Percentiles rank a stretch among this genome's conserved stretches.
These are phyloP conservation scores for Parasteatoda lunata DNA, from an alignment of 2,888 invertebrate species.

Conservation along the genomic window DNA sequence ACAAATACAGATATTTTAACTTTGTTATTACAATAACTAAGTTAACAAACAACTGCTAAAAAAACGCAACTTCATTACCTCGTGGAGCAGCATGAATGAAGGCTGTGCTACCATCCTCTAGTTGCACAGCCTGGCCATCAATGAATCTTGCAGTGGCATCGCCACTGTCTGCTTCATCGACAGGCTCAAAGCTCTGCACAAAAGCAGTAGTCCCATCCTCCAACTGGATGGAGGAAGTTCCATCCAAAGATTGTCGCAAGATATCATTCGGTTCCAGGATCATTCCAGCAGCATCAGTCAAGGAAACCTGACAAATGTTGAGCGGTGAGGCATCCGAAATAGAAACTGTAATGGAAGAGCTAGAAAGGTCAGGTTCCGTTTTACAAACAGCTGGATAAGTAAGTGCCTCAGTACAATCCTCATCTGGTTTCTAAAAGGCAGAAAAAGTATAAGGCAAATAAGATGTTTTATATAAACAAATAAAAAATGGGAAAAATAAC, in stretches of 20 bases:
- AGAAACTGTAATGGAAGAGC: slow-evolving; percentile 38
- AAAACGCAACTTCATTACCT: slow-evolving; percentile 15
- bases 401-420: slow-evolving; percentile 17
- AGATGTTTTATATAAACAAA: not conserved
- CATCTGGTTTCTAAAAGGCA: slow-evolving; percentile 49
- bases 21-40: too few relatives aligned
- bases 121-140: slow-evolving; percentile 73
- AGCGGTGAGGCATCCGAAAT: slow-evolving; percentile 33
- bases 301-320: slow-evolving; percentile 56
- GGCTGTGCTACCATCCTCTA: slow-evolving; percentile 75
- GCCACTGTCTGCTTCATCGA: slow-evolving; percentile 53
- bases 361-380: slow-evolving; percentile 8
- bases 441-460: not conserved
- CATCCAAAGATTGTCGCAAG: slow-evolving; percentile 16
- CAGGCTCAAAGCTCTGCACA: slow-evolving; percentile 51
- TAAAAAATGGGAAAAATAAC: not conserved
- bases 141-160: slow-evolving; percentile 57
- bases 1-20: too few relatives aligned
- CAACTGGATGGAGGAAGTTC: slow-evolving; percentile 42
- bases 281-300: slow-evolving; percentile 61
- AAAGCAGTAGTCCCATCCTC: slow-evolving; percentile 60
- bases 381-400: slow-evolving; percentile 16
- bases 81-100: slow-evolving; percentile 72
- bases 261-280: slow-evolving; percentile 55
- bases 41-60: too few relatives aligned